Conservation (phyloP, 2,797 vertebrate genomes). For the Melanotaenia pygmaea region DNA sequence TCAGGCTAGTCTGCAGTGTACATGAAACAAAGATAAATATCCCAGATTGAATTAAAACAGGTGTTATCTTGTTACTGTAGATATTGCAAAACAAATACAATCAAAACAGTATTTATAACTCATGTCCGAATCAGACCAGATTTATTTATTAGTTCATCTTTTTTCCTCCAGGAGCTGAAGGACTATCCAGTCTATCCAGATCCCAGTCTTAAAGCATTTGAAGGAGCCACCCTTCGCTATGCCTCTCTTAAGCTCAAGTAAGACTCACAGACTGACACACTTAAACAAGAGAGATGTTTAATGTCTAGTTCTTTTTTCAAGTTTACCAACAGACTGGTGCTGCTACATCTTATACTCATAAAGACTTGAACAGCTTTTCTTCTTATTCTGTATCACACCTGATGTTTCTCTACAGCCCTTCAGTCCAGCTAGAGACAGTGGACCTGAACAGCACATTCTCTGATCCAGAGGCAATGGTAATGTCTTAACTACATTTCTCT, state of each 20-base stretch:
- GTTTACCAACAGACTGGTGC: not conserved
- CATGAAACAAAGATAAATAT: conserved; percentile 34
- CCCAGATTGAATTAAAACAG: conserved; percentile 19
- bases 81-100: conserved; percentile 21
- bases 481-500: conserved; percentile 25
- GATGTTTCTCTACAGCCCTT: conserved; percentile 79
- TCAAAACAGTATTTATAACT: conserved; percentile 3
- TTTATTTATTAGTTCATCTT: not conserved
- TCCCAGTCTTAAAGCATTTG: conserved; percentile 95
- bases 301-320: not conserved
- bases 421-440: conserved; percentile 88
- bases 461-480: conserved; percentile 92
- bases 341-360: not conserved
- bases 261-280: conserved; percentile 17
- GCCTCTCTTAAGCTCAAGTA: conserved; percentile 95
- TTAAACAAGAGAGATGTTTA: not conserved
- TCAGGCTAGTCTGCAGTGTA: conserved; percentile 6
- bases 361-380: not conserved
- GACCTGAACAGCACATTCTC: conserved; percentile 90
- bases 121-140: not conserved
- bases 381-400: not conserved
- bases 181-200: conserved; percentile 95
- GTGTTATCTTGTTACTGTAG: not conserved
- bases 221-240: conserved; percentile 94
- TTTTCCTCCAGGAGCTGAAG: conserved; percentile 88